Evolutionary conservation across 2,888 invertebrate species (phyloP).

Genomic region (Sarcophaga rosellei): DNA sequence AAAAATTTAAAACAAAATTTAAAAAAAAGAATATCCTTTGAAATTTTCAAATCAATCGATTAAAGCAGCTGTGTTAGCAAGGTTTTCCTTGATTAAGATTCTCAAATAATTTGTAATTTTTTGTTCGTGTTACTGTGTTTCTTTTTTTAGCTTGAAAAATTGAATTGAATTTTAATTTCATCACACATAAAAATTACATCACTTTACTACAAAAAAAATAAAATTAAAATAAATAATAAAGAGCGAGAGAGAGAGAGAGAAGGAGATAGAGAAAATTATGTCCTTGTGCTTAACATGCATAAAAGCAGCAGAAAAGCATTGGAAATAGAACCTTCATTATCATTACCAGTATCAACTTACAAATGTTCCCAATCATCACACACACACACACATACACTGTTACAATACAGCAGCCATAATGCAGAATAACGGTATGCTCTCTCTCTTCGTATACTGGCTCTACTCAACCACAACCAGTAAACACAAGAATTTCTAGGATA

Average conservation of each 20-base stretch:
- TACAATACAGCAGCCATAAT: not conserved
- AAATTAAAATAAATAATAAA: not conserved
- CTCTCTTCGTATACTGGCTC: not conserved
- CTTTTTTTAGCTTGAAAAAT: too few relatives aligned
- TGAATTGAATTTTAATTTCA: not conserved
- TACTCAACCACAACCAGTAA: not conserved
- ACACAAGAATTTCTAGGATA: slow-evolving; percentile 43
- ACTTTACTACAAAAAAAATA: not conserved
- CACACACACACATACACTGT: not conserved
- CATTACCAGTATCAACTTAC: not conserved
- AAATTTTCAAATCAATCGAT: too few relatives aligned
- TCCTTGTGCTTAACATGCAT: not conserved
- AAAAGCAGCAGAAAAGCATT: not conserved
- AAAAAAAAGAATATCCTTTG: too few relatives aligned
- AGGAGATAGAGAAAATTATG: not conserved
- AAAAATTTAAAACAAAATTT: too few relatives aligned
- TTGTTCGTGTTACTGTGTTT: too few relatives aligned
- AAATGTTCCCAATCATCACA: not conserved
- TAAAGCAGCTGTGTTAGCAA: too few relatives aligned
- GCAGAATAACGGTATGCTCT: not conserved
- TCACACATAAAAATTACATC: not conserved
- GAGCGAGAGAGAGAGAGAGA: too few relatives aligned
- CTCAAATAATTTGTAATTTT: too few relatives aligned
- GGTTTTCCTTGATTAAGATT: too few relatives aligned
- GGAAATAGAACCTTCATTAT: slow-evolving; percentile 35